A percentile compares a stretch with the other conserved stretches of the same genome.
Conservation (phyloP, 2,113 vertebrate species). For the Silurus asotus region DNA sequence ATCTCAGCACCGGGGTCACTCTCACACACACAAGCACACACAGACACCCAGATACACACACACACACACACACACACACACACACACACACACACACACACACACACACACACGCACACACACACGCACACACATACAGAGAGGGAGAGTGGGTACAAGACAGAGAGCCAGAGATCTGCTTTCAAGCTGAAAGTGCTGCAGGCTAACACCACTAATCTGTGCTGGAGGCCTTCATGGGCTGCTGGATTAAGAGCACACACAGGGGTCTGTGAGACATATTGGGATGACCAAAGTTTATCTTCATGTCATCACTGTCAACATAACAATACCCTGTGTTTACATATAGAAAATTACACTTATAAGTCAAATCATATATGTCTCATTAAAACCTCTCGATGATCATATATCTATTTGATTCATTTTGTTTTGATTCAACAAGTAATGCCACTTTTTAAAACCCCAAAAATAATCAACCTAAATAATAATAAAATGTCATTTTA, state of each 20-base stretch:
- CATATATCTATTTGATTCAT: not conserved
- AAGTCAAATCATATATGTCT: too few species aligned
- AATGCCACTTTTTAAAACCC: not conserved
- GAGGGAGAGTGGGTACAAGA: not conserved
- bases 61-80: not conserved
- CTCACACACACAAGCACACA: slow-evolving; percentile 40
- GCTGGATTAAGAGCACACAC: slow-evolving; percentile 61
- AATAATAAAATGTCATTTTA: not conserved
- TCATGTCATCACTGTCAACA: not conserved
- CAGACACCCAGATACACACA: not conserved
- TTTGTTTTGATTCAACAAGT: not conserved
- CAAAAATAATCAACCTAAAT: too few species aligned
- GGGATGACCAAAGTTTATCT: not conserved
- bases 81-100: not conserved
- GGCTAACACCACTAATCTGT: slow-evolving; percentile 59
- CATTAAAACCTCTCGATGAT: not conserved
- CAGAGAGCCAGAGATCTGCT: slow-evolving; percentile 64
- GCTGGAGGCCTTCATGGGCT: slow-evolving; percentile 51
- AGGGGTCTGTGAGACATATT: slow-evolving; percentile 44
- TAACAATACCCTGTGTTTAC: not conserved
- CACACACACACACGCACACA: slow-evolving; percentile 18
- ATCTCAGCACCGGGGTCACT: slow-evolving; percentile 65
- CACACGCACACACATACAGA: not conserved
- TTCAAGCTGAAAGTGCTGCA: slow-evolving; percentile 57
- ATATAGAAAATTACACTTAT: not conserved